These are phyloP conservation scores for Dascyllus trimaculatus DNA, from an alignment of 2,113 vertebrate species.

Conservation along the genomic window DNA sequence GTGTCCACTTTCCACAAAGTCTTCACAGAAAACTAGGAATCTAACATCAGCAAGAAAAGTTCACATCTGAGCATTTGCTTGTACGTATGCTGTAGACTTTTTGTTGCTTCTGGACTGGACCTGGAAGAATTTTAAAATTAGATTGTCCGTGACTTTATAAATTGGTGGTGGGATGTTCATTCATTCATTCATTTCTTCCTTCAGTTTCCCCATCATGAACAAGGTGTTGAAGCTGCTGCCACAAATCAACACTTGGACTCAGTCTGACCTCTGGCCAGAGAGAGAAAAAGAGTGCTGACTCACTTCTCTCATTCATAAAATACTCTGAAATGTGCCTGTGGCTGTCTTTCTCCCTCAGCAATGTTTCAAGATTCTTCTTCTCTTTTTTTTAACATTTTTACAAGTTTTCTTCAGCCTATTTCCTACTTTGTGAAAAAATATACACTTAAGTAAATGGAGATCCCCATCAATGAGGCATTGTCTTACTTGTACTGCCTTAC, in stretches of 20 bases:
- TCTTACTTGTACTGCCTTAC: too few species aligned
- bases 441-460: background rate
- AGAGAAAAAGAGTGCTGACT: slow-evolving; percentile 30
- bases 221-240: slow-evolving; percentile 17
- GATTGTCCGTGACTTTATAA: slow-evolving; percentile 31
- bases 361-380: background rate
- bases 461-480: background rate
- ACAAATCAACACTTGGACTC: slow-evolving; percentile 70
- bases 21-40: background rate
- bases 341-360: slow-evolving; percentile 21
- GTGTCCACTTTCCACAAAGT: background rate
- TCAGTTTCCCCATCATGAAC: slow-evolving; percentile 7
- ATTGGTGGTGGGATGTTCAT: background rate
- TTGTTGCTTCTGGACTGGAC: slow-evolving; percentile 29
- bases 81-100: slow-evolving; percentile 23
- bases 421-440: background rate
- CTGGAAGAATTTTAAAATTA: slow-evolving; percentile 15
- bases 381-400: slow-evolving; percentile 7
- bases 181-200: slow-evolving; percentile 19
- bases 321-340: slow-evolving; percentile 42
- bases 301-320: slow-evolving; percentile 67
- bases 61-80: slow-evolving; percentile 28
- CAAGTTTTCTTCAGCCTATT: background rate
- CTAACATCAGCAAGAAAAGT: background rate
- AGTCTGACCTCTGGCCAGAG: slow-evolving; percentile 60